Evolutionary conservation across 2,113 vertebrate genomes (phyloP), one percentile per base, ranked within the genome.

Genomic region (Daphoenositta chrysoptera): DNA sequence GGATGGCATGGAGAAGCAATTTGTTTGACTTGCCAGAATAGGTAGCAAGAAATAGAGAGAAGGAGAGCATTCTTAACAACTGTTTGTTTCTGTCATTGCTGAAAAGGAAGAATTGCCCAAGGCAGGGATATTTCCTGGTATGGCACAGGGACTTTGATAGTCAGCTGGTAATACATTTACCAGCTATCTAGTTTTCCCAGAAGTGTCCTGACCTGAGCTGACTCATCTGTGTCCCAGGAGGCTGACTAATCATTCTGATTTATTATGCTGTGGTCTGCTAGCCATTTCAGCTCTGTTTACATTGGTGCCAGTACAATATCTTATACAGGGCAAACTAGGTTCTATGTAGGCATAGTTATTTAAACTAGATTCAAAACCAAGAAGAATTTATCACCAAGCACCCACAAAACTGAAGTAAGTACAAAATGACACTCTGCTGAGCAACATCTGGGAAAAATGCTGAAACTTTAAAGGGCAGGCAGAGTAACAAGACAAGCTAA

Each of bases 131-230:
- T 95, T 93, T 97, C 89, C 78, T 87, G 72, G 88, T 94, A 78
- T 28, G 50, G 87, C 85, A 94, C 48, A 71, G 77, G 88, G 90
- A 92, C 93, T 96, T 91, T 88, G 94, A 90, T 23, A 96, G 77
- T 39, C 84, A 65, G 71, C 84, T 94, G 83, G 93, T 95, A 96
- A 96, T 64, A 96, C 58, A 92, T 97, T 97, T 95, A 95, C 94
- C 60, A 96, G 66, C 86, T 93, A 81, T 90, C 92, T 93, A 66
- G 75, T 96, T 96, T 96, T 96, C 90, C 96, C 95, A 96, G 94
- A 96, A 95, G 37, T 92, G 56, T 94, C 93, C 82, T 96, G 95
- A 96, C 92, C 95, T 90, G 72, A 95, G 60, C 33, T 94, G 92
- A 94, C 89, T 93, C 83, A 56, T 89, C 83, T 61, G 65, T 56